Evolutionary conservation across 2,888 invertebrate species (phyloP), one percentile per base, ranked within the genome.

Genomic region (Thereva unica): DNA sequence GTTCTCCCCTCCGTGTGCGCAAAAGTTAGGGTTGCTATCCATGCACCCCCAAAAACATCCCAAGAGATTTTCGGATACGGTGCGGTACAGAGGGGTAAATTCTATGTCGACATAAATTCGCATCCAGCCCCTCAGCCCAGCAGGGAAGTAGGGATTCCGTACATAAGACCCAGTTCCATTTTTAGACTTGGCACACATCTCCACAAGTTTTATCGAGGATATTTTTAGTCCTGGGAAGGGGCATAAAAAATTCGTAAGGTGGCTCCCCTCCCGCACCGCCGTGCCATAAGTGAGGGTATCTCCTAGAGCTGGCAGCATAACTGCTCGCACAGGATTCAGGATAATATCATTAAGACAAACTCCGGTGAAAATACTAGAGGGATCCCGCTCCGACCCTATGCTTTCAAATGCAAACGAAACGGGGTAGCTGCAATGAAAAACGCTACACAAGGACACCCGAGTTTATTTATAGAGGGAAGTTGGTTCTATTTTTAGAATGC

Each of bases 401-500:
- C 45, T 34, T n/a, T n/a, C 40, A 40, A 10, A 23, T 23, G 23
- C 23, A 23, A 23, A 23, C 23, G 23, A 23, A 23, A 23, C 23
- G 23, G 23, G 23, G 23, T 23, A 23, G 23, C 23, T 55, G 55
- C 41, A 41, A 9, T 44, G 44, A 56, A 56, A 45, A 44, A 38
- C 9, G 40, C 40, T 42, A 41, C 41, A 63, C 52, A 68, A 68
- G 68, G 66, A 68, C 65, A 61, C 57, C 40, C 50, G 35, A 66
- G 52, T 63, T 64, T 68, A 56, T 66, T 63, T 63, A 63, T 68
- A 66, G 57, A 66, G 68, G 44, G 64, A 63, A 50, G 63, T 63
- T 66, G 52, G 56, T 35, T 63, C 68, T 68, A 68, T 68, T 68
- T 68, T 66, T 68, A 64, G 68, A 63, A 41, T 10, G n/a, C 52